Evolutionary conservation across 2,113 vertebrate species (phyloP).

Genomic region (Pseudolaguvia tuberculata): DNA sequence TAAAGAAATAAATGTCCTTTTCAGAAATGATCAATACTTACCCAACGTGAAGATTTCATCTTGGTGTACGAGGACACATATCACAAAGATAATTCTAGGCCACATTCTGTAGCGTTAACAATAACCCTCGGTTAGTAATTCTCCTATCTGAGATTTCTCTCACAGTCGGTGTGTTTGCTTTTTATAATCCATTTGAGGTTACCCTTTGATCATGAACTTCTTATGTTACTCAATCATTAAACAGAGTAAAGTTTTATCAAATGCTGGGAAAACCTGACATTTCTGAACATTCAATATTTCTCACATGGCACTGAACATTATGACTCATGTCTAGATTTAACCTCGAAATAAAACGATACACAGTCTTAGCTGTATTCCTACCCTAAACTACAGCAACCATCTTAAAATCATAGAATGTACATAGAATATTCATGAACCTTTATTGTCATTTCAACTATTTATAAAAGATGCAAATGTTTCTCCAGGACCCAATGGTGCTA

Average conservation of each 20-base stretch:
- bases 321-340: neutral
- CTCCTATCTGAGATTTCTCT: neutral
- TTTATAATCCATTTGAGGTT: constrained; percentile 7
- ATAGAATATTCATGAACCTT: too few relatives aligned
- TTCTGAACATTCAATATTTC: neutral
- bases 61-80: constrained; percentile 6
- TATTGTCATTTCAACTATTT: too few relatives aligned
- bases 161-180: neutral
- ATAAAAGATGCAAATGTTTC: too few relatives aligned
- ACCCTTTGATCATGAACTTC: constrained; percentile 28
- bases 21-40: neutral
- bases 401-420: too few relatives aligned
- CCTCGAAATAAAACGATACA: too few relatives aligned
- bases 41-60: neutral
- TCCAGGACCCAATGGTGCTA: too few relatives aligned
- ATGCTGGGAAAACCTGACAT: constrained; percentile 10
- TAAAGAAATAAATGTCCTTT: neutral
- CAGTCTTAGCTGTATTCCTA: too few relatives aligned
- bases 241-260: neutral
- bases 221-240: constrained; percentile 37
- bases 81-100: neutral
- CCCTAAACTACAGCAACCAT: too few relatives aligned
- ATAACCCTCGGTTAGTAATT: neutral
- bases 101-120: neutral
- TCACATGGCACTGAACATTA: neutral